phyloP scores from a whole-genome alignment of 2,113 vertebrate genomes.

The Acanthochromis polyacanthus region DNA sequence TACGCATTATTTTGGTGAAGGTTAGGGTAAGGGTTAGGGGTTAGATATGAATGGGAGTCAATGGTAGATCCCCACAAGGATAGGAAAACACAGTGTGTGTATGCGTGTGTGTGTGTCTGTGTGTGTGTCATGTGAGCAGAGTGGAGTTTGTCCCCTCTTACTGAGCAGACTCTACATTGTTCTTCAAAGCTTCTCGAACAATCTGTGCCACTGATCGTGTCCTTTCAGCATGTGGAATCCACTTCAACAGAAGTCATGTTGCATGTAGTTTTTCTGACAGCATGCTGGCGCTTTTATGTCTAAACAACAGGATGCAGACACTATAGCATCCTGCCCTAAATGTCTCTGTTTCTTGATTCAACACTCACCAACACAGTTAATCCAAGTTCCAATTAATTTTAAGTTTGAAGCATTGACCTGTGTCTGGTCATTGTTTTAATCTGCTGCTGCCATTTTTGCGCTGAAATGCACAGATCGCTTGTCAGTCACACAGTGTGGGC shows the following conservation, averaged over 20 bases:
- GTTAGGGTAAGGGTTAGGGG: no score
- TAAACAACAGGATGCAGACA: background rate
- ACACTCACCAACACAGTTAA: no score
- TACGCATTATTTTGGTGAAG: no score
- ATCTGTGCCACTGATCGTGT: background rate
- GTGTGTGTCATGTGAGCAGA: conserved; percentile 11
- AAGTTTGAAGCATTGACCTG: no score
- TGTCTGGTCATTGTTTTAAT: no score
- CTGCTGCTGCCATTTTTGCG: background rate
- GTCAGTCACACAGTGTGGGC: conserved; percentile 10
- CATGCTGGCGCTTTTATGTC: background rate
- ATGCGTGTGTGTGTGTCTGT: no score
- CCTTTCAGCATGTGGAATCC: conserved; percentile 5
- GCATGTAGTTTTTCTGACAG: background rate
- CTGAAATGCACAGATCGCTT: conserved; percentile 14
- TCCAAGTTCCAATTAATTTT: no score
- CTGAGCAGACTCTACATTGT: conserved; percentile 16
- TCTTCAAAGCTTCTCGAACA: conserved; percentile 20
- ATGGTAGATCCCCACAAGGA: no score
- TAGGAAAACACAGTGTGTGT: no score
- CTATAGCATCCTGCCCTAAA: background rate
- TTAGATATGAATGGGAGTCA: no score
- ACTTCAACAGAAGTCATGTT: conserved; percentile 25
- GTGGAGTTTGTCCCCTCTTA: conserved; percentile 7
- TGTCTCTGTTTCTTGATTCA: background rate